Conservation (phyloP, 2,113 vertebrate species). For the Gnathonemus echidnorhynchus region DNA sequence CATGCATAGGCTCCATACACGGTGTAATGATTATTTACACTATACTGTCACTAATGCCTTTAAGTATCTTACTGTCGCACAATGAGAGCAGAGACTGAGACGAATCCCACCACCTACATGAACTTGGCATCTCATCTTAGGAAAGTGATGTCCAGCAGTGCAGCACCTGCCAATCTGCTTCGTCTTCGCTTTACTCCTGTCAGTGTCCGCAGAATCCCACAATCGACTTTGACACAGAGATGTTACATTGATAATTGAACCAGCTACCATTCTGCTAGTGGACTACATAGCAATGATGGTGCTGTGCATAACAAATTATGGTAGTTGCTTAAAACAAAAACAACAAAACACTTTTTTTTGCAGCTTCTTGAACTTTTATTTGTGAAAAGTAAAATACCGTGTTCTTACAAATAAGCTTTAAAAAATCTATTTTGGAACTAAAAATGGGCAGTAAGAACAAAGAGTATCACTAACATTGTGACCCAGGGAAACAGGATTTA, state of each 20-base stretch:
- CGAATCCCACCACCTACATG: neutral
- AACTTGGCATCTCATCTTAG: neutral
- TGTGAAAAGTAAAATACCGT: slow-evolving; percentile 44
- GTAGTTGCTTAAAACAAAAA: neutral
- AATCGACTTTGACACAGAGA: neutral
- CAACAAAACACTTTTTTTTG: slow-evolving; percentile 17
- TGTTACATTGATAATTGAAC: neutral
- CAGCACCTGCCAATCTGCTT: neutral
- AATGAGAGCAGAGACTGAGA: neutral
- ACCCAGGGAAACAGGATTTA: slow-evolving; percentile 22
- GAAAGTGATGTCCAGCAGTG: neutral
- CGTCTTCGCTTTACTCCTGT: neutral
- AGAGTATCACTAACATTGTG: slow-evolving; percentile 10
- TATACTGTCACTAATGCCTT: neutral
- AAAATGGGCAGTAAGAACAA: slow-evolving; percentile 24
- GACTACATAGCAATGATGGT: neutral
- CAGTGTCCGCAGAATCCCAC: neutral
- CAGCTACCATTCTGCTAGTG: neutral
- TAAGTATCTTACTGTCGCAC: neutral
- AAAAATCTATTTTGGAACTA: slow-evolving; percentile 30
- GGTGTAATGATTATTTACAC: neutral
- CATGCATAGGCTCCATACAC: neutral
- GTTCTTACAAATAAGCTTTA: slow-evolving; percentile 43
- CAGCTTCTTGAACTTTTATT: slow-evolving; percentile 44
- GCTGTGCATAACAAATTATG: neutral